Conservation (phyloP, 1,140 invertebrate genomes). For the Cherax destructor region DNA sequence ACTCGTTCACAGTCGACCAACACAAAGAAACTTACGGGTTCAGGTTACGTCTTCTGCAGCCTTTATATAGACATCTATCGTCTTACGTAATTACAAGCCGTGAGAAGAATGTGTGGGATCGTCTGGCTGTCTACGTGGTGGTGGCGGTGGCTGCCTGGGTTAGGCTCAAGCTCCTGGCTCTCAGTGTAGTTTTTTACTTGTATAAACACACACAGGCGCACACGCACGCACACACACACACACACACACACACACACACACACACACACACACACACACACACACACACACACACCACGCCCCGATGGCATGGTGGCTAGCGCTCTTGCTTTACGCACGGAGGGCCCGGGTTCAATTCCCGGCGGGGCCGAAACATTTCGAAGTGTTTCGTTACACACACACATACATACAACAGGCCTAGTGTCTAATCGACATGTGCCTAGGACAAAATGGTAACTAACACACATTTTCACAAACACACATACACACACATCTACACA, state of each 20-base stretch:
- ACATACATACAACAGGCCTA: too few relatives aligned
- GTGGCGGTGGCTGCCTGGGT: not conserved
- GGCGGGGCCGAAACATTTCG: too few relatives aligned
- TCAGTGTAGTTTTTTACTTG: too few relatives aligned
- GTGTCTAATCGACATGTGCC: too few relatives aligned
- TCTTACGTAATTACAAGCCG: conserved; percentile 27
- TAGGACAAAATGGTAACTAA: too few relatives aligned
- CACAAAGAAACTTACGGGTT: not conserved
- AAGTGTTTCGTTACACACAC: too few relatives aligned
- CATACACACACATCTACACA: not conserved
- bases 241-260: not conserved
- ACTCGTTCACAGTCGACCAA: conserved; percentile 5
- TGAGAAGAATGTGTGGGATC: conserved; percentile 11
- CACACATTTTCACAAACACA: too few relatives aligned
- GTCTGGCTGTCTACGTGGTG: not conserved
- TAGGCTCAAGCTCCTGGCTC: not conserved
- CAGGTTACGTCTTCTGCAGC: conserved; percentile 17
- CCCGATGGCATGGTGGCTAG: too few relatives aligned
- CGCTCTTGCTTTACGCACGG: too few relatives aligned
- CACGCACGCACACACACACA: not conserved
- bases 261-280: not conserved
- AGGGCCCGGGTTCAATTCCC: too few relatives aligned
- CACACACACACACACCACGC: not conserved
- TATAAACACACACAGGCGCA: too few relatives aligned
- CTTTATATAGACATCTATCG: conserved; percentile 34